Conservation (phyloP, 2,888 invertebrate genomes). For the Polyploca ridens region DNA sequence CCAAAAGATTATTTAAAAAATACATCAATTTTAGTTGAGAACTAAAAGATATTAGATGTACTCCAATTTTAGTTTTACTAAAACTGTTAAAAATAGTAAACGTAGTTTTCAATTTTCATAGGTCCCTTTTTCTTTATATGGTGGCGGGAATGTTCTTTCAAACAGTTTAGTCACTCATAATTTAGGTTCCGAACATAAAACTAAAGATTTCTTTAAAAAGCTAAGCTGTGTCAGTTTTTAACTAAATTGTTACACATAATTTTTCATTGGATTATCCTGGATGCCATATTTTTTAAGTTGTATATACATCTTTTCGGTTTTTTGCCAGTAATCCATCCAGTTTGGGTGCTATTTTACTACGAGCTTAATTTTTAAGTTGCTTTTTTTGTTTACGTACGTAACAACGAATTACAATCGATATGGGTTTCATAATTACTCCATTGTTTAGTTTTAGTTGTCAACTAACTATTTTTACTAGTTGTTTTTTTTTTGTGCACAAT, state of each 20-base stretch:
- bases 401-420: constrained; percentile 74
- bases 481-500: constrained; percentile 64
- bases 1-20: not conserved
- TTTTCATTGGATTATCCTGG: constrained; percentile 43
- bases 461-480: constrained; percentile 55
- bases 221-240: constrained; percentile 20
- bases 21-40: not conserved
- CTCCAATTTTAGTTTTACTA: not conserved
- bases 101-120: constrained; percentile 30
- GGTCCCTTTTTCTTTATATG: constrained; percentile 44
- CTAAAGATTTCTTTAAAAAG: constrained; percentile 5
- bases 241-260: constrained; percentile 20
- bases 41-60: not conserved
- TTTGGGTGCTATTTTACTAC: constrained; percentile 68
- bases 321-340: constrained; percentile 66
- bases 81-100: not conserved
- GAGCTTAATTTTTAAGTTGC: constrained; percentile 47
- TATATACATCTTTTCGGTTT: constrained; percentile 38
- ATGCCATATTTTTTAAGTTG: constrained; percentile 78
- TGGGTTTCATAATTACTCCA: constrained; percentile 81
- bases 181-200: constrained; percentile 21
- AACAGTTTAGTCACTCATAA: constrained; percentile 16
- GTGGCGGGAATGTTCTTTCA: constrained; percentile 58
- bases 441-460: constrained; percentile 57
- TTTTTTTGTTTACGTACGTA: constrained; percentile 44